Conservation (phyloP, 2,888 invertebrate species). For the Antheraea assamensis region DNA sequence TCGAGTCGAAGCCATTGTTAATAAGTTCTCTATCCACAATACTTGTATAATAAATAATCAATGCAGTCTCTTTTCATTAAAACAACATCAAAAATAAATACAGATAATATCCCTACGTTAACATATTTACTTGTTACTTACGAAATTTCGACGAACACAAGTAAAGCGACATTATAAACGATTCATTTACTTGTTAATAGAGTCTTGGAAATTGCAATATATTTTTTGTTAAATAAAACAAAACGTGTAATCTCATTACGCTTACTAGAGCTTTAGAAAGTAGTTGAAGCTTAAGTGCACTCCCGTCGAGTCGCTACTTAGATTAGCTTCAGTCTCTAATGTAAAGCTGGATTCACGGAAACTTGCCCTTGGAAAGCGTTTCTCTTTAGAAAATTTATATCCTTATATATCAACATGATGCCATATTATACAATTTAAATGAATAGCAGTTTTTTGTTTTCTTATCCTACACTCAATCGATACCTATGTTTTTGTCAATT, state of each 20-base stretch:
- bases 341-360: slow-evolving; percentile 32
- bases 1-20: no score
- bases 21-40: no score
- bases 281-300: slow-evolving; percentile 43
- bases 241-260: slow-evolving; percentile 20
- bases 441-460: not conserved
- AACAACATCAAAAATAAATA: no score
- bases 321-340: slow-evolving; percentile 42
- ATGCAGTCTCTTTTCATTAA: no score
- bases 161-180: no score
- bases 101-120: no score
- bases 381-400: no score
- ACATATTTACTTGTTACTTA: no score
- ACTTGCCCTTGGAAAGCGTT: slow-evolving; percentile 32
- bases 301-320: slow-evolving; percentile 38
- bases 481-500: not conserved
- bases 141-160: no score
- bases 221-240: not conserved
- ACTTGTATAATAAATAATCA: no score
- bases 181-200: no score
- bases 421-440: not conserved
- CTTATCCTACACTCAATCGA: not conserved
- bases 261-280: slow-evolving; percentile 39
- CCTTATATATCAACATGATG: not conserved
- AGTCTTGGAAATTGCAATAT: no score